Percentiles rank a stretch among this genome's conserved stretches.
These are phyloP conservation scores for Pseudochromis fuscus DNA, from an alignment of 2,797 vertebrate species.

Conservation along the genomic window DNA sequence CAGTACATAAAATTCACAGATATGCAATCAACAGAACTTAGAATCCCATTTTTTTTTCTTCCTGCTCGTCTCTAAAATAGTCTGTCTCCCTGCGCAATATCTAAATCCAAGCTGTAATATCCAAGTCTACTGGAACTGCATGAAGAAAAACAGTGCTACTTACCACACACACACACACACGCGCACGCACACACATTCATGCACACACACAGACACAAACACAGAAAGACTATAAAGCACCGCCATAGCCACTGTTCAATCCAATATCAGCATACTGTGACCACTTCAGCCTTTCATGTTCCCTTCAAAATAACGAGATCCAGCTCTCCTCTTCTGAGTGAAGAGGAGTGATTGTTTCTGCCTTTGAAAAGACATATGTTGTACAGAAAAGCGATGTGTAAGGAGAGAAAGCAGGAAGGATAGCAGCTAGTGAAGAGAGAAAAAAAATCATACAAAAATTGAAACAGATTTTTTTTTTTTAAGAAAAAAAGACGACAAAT, in stretches of 20 bases:
- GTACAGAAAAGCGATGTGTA: slow-evolving; percentile 33
- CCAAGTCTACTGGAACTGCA: slow-evolving; percentile 44
- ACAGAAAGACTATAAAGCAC: slow-evolving; percentile 58
- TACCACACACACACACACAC: slow-evolving; percentile 33
- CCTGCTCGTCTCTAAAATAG: slow-evolving; percentile 36
- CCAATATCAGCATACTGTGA: slow-evolving; percentile 77
- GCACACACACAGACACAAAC: slow-evolving; percentile 56
- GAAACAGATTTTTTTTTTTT: too few species aligned
- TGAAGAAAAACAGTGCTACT: slow-evolving; percentile 42
- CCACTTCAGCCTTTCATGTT: slow-evolving; percentile 83
- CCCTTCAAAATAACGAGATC: slow-evolving; percentile 79
- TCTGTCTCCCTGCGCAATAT: slow-evolving; percentile 47
- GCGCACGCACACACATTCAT: slow-evolving; percentile 30
- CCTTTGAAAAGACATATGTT: slow-evolving; percentile 76
- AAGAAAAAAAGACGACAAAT: slow-evolving; percentile 40
- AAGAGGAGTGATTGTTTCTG: slow-evolving; percentile 80
- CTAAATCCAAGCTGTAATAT: slow-evolving; percentile 50
- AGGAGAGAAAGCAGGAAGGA: slow-evolving; percentile 25
- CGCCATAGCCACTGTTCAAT: slow-evolving; percentile 67
- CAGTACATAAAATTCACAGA: slow-evolving; percentile 70
- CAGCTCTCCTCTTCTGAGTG: slow-evolving; percentile 73
- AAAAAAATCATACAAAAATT: slow-evolving; percentile 20
- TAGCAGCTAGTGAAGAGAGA: slow-evolving; percentile 11
- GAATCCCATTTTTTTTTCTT: slow-evolving; percentile 51
- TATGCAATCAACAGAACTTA: slow-evolving; percentile 69